Percentiles rank a stretch among this genome's conserved stretches.
phyloP scores from a whole-genome alignment of 2,113 vertebrate genomes.

The Macrotis lagotis region DNA sequence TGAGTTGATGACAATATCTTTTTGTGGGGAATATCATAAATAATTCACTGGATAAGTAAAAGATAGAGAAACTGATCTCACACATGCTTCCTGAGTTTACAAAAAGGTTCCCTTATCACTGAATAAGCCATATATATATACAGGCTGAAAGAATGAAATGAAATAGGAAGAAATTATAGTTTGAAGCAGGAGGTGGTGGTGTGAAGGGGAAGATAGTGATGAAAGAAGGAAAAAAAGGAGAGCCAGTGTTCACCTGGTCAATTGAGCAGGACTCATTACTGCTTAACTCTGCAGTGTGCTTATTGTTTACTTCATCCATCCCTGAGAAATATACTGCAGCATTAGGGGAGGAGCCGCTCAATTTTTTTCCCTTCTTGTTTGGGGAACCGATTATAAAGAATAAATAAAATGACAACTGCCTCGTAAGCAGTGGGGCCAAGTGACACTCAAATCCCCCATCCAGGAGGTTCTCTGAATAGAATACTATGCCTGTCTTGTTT shows the following conservation, averaged over 20 bases:
- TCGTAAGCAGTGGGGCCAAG: not conserved
- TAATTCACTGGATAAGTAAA: not conserved
- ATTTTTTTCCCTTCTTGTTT: not conserved
- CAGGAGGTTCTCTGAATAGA: not conserved
- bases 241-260: not conserved
- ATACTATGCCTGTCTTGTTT: conserved; percentile 3
- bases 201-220: not conserved
- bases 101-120: not conserved
- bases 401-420: not conserved
- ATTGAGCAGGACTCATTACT: not conserved
- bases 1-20: not conserved
- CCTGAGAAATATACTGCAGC: not conserved
- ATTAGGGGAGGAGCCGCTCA: not conserved
- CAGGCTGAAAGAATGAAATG: conserved; percentile 5
- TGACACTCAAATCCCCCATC: not conserved
- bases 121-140: not conserved
- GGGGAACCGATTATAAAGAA: conserved; percentile 11
- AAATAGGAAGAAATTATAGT: not conserved
- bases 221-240: not conserved
- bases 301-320: not conserved
- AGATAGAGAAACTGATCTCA: not conserved
- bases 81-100: not conserved
- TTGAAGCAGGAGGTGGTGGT: not conserved
- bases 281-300: not conserved
- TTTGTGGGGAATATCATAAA: not conserved